phyloP scores from a whole-genome alignment of 1,140 invertebrate genomes.

The Ostrea denselamellosa region DNA sequence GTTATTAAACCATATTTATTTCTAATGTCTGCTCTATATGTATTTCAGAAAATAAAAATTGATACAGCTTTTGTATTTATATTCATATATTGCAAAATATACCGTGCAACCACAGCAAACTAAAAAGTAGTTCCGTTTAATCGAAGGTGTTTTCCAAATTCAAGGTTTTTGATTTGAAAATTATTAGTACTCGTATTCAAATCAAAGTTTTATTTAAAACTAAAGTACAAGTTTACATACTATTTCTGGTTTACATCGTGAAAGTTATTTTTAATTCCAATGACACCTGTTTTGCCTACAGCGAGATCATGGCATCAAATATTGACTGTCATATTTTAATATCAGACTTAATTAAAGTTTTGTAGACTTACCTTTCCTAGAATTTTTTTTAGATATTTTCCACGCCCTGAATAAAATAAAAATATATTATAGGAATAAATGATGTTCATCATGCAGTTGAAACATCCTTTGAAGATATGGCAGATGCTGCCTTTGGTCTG shows the following conservation, averaged over 20 bases:
- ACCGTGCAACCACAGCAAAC: no score
- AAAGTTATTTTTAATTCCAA: not conserved
- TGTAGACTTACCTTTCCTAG: not conserved
- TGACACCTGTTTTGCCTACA: conserved; percentile 8
- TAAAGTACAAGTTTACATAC: not conserved
- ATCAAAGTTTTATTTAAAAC: conserved; percentile 17
- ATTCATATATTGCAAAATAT: no score
- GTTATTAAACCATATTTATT: no score
- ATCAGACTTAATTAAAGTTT: conserved; percentile 1
- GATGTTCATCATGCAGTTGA: not conserved
- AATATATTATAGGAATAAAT: not conserved
- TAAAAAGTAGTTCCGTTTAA: not conserved
- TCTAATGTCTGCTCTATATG: no score
- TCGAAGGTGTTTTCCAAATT: not conserved
- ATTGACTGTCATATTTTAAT: not conserved
- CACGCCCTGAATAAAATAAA: not conserved
- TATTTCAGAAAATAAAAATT: no score
- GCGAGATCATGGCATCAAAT: not conserved
- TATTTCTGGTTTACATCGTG: not conserved
- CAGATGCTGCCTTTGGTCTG: conserved; percentile 3
- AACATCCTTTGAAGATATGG: not conserved
- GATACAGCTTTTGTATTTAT: no score
- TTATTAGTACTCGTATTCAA: not conserved
- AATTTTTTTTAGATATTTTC: not conserved
- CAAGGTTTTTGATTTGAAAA: not conserved